These are phyloP conservation scores for Threskiornis aethiopicus DNA, from an alignment of 2,797 vertebrate genomes.

Conservation along the genomic window DNA sequence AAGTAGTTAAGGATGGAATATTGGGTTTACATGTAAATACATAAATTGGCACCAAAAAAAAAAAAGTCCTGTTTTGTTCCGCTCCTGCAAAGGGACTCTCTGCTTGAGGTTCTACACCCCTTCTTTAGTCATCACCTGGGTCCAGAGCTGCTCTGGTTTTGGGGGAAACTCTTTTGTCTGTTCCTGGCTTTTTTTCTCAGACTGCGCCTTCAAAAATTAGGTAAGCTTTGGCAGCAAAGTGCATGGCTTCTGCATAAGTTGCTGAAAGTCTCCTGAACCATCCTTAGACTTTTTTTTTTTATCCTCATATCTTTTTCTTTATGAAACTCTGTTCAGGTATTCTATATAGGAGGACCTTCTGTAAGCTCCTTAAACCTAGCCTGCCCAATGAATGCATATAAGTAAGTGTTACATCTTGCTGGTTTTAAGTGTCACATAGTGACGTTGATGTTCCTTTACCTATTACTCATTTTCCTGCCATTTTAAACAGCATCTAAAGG, in stretches of 20 bases:
- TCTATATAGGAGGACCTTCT: background rate
- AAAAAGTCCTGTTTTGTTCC: background rate
- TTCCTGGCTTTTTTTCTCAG: background rate
- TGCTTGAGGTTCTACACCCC: background rate
- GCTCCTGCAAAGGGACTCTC: background rate
- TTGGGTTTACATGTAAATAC: background rate
- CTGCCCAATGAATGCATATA: background rate
- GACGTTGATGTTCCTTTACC: background rate
- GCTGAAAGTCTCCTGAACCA: background rate
- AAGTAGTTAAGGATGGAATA: background rate
- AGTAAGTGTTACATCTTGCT: background rate
- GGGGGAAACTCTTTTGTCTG: background rate
- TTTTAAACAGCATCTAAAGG: background rate
- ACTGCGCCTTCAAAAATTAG: background rate
- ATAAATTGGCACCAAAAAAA: background rate
- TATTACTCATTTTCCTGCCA: background rate
- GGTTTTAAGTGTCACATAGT: background rate
- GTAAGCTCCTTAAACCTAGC: background rate
- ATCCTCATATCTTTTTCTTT: background rate
- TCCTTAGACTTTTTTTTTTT: background rate
- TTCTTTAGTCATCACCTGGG: background rate
- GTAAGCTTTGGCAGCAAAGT: background rate
- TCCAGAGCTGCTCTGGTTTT: background rate
- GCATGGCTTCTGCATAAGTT: rapidly evolving
- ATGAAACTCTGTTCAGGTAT: background rate